Evolutionary conservation across 1,140 invertebrate species (phyloP), one percentile per base, ranked within the genome.

Genomic region (Holotrichia oblita): DNA sequence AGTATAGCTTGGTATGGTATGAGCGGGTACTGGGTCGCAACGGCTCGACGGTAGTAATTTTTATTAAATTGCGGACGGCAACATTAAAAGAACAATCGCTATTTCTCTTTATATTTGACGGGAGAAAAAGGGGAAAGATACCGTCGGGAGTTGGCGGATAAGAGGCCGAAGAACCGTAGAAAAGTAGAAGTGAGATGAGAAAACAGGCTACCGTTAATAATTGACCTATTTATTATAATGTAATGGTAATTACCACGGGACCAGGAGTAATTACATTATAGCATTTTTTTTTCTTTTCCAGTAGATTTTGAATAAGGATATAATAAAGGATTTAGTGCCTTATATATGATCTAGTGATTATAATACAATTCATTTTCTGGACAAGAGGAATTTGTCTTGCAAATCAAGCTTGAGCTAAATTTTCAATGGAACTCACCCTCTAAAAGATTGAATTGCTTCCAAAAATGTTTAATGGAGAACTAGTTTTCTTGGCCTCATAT

Each of bases 31-130:
- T n/a, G 12, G 48, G 48, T 34, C 27, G 27, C 27, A 34, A 34
- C 14, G n/a, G 14, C 17, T 14, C 48, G 14, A n/a, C 48, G 12
- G 48, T 6, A 55, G 48, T 20, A 14, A 55, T 55, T 55, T 55
- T 55, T 55, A 55, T 55, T 55, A n/a, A 55, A 55, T 55, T 55
- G 48, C 48, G 48, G 48, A 55, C 48, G 48, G 48, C 48, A 2
- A 55, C 48, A 55, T 55, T 55, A 55, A 6, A 44, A 14, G 42
- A 55, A 55, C 48, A 55, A 14, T 55, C 48, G 48, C 48, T n/a
- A 55, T 55, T 55, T 55, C 48, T 55, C 14, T 55, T 55, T 55
- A 55, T 55, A n/a, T 55, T 55, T 17, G 48, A 55, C 48, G 48
- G 48, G 14, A 17, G 48, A 55, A 17, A 55, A 55, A 9, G 42